Evolutionary conservation across 2,113 vertebrate species (phyloP).

Genomic region (Sciurus niger): DNA sequence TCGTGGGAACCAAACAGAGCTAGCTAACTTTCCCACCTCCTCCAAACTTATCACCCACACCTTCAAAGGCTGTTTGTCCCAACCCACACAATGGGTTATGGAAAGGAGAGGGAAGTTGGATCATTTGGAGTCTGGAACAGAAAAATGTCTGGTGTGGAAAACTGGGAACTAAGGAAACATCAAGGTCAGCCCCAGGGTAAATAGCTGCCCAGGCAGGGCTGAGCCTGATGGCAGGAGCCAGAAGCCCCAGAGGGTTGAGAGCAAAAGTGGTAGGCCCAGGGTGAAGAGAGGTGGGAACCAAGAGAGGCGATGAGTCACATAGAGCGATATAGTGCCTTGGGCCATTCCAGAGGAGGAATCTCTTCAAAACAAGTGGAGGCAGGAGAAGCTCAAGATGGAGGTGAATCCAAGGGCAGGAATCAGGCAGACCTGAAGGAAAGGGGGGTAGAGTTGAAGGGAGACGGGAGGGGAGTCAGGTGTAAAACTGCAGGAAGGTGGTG

Average conservation of each 20-base stretch:
- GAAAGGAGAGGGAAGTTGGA: not conserved
- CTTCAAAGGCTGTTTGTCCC: conserved; percentile 49
- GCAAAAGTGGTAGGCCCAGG: not conserved
- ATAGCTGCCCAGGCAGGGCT: conserved; percentile 32
- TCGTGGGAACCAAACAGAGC: conserved; percentile 41
- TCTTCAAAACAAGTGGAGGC: conserved; percentile 35
- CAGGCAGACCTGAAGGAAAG: not conserved
- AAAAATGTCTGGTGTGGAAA: not conserved
- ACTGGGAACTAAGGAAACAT: conserved; percentile 38
- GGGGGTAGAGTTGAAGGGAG: not conserved
- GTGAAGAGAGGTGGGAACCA: conserved; percentile 69
- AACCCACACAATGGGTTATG: conserved; percentile 20
- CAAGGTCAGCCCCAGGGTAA: conserved; percentile 45
- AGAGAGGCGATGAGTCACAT: conserved; percentile 63
- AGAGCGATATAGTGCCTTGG: not conserved
- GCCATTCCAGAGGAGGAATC: conserved; percentile 41
- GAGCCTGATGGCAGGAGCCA: conserved; percentile 40
- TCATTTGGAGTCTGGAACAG: conserved; percentile 37
- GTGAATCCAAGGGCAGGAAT: conserved; percentile 66
- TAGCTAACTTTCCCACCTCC: not conserved
- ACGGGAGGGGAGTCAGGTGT: not conserved
- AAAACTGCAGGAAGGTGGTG: not conserved
- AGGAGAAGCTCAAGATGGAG: not conserved
- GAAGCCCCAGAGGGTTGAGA: conserved; percentile 7
- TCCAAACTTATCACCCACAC: conserved; percentile 35